Percentiles rank a stretch among this genome's conserved stretches.
phyloP scores from a whole-genome alignment of 2,113 vertebrate species.

The Paralichthys olivaceus region DNA sequence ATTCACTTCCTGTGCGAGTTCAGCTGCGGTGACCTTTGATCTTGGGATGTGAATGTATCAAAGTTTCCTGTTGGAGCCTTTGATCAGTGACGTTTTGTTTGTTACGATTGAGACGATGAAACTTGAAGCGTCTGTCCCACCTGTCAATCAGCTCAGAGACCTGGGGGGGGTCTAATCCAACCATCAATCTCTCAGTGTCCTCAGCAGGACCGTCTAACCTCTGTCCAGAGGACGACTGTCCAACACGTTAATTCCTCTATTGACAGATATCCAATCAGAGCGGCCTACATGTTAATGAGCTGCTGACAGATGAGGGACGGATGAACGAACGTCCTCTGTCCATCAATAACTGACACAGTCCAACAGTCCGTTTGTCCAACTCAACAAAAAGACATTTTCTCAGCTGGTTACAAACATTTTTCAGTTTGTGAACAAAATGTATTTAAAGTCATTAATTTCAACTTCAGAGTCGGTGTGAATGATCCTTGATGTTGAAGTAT shows the following conservation, averaged over 20 bases:
- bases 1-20: too few relatives aligned
- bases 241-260: constrained; percentile 71
- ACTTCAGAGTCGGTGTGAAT: too few relatives aligned
- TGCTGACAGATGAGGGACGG: background rate
- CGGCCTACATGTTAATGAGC: constrained; percentile 61
- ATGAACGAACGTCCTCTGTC: background rate
- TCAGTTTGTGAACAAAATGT: background rate
- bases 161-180: constrained; percentile 58
- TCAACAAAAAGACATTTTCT: too few relatives aligned
- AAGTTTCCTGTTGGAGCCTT: too few relatives aligned
- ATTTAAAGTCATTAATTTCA: too few relatives aligned
- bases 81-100: too few relatives aligned
- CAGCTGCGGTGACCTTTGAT: too few relatives aligned
- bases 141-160: constrained; percentile 52
- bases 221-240: constrained; percentile 32
- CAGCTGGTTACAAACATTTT: too few relatives aligned
- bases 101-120: too few relatives aligned
- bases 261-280: constrained; percentile 74
- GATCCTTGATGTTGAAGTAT: too few relatives aligned
- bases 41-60: too few relatives aligned
- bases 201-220: constrained; percentile 50
- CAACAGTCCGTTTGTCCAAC: too few relatives aligned
- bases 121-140: constrained; percentile 4
- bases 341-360: constrained; percentile 3
- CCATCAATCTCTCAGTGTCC: constrained; percentile 66